Base-by-base conservation (phyloP, 2,797 vertebrate genomes). In the Eptatretus atami region DNA sequence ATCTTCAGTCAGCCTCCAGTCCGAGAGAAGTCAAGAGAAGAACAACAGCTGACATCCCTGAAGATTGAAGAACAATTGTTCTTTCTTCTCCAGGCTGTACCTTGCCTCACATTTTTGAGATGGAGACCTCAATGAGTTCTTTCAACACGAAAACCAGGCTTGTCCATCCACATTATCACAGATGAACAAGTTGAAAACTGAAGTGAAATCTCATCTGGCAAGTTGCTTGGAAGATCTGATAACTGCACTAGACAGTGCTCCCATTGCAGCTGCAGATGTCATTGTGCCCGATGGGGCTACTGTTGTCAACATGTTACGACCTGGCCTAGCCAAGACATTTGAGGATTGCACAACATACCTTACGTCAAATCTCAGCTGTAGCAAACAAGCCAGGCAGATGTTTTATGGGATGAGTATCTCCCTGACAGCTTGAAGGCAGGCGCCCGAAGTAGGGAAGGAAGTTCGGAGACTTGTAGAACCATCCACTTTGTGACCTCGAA, bases 401-500 rank as follows among this genome's bases (percentile, higher is more conserved):
- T 61, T 61, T 9, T 61, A 11, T 61, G 57, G 12, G 57, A 12
- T 12, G 15, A 61, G 12, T 61, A 9, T 11, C 57, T 61, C 57
- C 3, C 57, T n/a, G 57, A 61, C 10, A 61, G 57, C 12, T 61
- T 61, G 11, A 61, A 61, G 24, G 57, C 15, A 61, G 57, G 57
- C 11, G 12, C 57, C 9, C 12, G 55, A 60, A 60, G 14, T 5
- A 60, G n/a, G 66, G 66, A 15, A 65, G 61, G 66, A 55, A 63
- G 61, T 67, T 12, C 57, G 61, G 44, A 63, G 53, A 67, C 44
- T 24, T 13, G 57, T 64, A 44, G 65, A 61, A 52, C 55, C 55
- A 66, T 65, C 63, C 4, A 67, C 24, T 57, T 52, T 53, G 53
- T 25, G 15, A 9, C 61, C 53, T 15, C 44, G 65, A 15, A 66